Percentiles rank a stretch among this genome's conserved stretches.
Evolutionary conservation across 23 tunicate genomes (phyloP).

Genomic region (Diplosoma virens): DNA sequence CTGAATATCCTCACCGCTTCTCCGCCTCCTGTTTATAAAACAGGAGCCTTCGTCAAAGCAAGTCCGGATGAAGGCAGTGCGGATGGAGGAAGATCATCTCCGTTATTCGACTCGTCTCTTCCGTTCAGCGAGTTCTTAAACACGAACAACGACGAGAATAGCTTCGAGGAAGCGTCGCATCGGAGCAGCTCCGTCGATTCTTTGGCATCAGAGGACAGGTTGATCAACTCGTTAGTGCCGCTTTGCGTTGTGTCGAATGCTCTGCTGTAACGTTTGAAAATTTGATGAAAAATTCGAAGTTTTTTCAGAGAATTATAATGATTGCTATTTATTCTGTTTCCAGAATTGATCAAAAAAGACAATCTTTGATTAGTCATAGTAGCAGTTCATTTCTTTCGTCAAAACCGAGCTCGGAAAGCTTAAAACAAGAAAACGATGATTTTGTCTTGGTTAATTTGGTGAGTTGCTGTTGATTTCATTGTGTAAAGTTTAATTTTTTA

Average conservation of each 20-base stretch:
- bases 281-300: too few species aligned
- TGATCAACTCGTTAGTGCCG: background rate
- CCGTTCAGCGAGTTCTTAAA: constrained; percentile 50
- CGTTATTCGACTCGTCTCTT: background rate
- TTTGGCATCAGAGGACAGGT: background rate
- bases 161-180: background rate
- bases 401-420: constrained; percentile 40
- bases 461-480: background rate
- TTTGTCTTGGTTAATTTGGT: constrained; percentile 82
- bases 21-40: constrained; percentile 24
- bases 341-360: too few species aligned
- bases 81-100: constrained; percentile 1
- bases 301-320: too few species aligned
- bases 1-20: background rate
- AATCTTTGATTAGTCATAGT: constrained; percentile 19
- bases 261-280: too few species aligned
- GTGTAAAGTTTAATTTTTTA: too few species aligned
- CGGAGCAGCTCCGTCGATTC: background rate
- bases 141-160: background rate
- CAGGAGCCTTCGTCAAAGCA: constrained; percentile 70
- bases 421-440: constrained; percentile 35
- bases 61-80: constrained; percentile 41
- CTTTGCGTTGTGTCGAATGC: too few species aligned
- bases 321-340: too few species aligned
- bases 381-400: constrained; percentile 49